Evolutionary conservation across 2,888 invertebrate species (phyloP), one percentile per base, ranked within the genome.

Genomic region (Sminthurinus aureus): DNA sequence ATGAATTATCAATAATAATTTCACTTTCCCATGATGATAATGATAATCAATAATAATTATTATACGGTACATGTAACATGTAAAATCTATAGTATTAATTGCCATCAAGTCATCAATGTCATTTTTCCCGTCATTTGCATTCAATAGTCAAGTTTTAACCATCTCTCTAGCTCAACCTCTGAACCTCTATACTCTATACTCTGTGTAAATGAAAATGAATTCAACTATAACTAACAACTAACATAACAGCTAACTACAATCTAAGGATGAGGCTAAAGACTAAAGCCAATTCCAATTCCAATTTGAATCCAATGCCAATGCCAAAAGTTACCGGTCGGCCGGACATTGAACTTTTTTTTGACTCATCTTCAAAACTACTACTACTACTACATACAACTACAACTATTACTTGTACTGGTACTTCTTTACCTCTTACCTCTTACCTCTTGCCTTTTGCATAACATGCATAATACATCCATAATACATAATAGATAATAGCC

Each of bases 291-390:
- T 38, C 38, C 38, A 38, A 38, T 38, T 38, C 6, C 38, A 38
- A 38, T 38, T 6, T 6, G 6, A 38, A 4, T 1, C 38, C 38
- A 38, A 38, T 38, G 38, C 38, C 52, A 82, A 81, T 77, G n/a
- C 71, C 73, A 38, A 81, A 79, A 74, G 80, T 82, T 82, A 74
- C 81, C 81, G 38, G 38, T 67, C 22, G 76, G 75, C 82, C 82
- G 82, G 82, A 52, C 82, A 51, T 77, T 82, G 82, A 82, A 82
- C 82, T 67, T 82, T 74, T 38, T 38, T 82, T 82, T 77, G 52
- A 77, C 82, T 82, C 82, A 82, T 76, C 82, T 82, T 82, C 38
- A 38, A 38, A 38, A 38, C 38, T 38, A 38, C 38, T 80, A 71
- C 51, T 52, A 73, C 38, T 38, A 38, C 38, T 73, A 80, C 52